Conservation (phyloP, 2,888 invertebrate genomes). For the Brenthis ino region DNA sequence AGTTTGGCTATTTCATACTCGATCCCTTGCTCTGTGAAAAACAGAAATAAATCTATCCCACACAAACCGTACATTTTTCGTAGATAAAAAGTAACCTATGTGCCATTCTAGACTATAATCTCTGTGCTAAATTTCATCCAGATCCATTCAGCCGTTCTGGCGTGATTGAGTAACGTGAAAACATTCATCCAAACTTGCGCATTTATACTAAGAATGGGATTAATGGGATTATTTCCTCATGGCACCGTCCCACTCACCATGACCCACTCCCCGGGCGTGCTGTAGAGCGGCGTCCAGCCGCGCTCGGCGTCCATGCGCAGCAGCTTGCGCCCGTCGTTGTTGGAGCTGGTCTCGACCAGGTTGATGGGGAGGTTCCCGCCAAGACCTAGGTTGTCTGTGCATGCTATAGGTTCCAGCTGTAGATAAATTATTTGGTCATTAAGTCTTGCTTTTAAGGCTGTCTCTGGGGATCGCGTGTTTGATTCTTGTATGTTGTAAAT, state of each 20-base stretch:
- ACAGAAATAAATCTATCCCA: too few species aligned
- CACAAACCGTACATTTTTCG: too few species aligned
- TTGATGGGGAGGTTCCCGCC: constrained; percentile 84
- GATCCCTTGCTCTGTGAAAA: too few species aligned
- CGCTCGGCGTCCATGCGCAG: constrained; percentile 71
- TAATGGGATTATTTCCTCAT: not conserved
- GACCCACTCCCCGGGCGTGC: constrained; percentile 87
- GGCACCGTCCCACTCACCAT: constrained; percentile 67
- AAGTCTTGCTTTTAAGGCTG: not conserved
- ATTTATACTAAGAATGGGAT: not conserved
- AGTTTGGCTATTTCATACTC: too few species aligned
- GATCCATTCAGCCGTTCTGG: too few species aligned
- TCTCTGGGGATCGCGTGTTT: too few species aligned
- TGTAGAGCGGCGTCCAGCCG: constrained; percentile 86
- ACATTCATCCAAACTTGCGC: too few species aligned
- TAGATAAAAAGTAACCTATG: too few species aligned
- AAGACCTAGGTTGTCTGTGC: constrained; percentile 89
- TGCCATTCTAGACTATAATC: too few species aligned
- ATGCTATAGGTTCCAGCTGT: constrained; percentile 62
- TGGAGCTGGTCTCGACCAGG: constrained; percentile 87
- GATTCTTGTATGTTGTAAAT: too few species aligned
- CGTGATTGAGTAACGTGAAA: too few species aligned
- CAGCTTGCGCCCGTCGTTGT: constrained; percentile 62
- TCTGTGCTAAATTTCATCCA: too few species aligned
- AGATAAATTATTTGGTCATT: not conserved